Conservation (phyloP, 1,140 invertebrate genomes). For the Zophobas morio region DNA sequence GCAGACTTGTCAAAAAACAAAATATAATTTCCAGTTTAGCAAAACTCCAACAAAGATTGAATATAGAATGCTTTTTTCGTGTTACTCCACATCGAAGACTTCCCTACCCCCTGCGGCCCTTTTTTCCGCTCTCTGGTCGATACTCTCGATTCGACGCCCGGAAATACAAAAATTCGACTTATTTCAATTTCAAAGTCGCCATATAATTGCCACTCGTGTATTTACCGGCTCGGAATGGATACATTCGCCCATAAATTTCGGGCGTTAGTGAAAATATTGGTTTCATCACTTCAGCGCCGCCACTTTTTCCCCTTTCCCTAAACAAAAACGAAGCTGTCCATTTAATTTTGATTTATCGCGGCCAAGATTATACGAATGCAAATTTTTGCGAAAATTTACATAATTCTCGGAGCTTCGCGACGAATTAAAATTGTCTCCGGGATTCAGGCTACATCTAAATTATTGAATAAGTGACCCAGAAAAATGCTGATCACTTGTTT, state of each 20-base stretch:
- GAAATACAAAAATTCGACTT: too few species aligned
- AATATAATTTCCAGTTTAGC: slow-evolving; percentile 19
- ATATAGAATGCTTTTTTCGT: slow-evolving; percentile 32
- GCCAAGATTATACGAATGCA: slow-evolving; percentile 23
- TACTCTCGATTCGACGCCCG: neutral
- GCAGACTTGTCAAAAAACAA: slow-evolving; percentile 11
- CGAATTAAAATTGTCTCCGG: neutral
- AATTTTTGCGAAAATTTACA: slow-evolving; percentile 12
- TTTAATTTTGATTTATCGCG: slow-evolving; percentile 32
- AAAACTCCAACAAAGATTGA: slow-evolving; percentile 23
- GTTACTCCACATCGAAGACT: slow-evolving; percentile 16
- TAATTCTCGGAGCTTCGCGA: slow-evolving; percentile 6
- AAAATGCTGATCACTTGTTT: slow-evolving; percentile 23
- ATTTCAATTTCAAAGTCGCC: too few species aligned
- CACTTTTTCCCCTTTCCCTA: neutral
- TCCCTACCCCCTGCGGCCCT: slow-evolving; percentile 10
- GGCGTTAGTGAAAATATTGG: slow-evolving; percentile 21
- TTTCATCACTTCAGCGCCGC: slow-evolving; percentile 5
- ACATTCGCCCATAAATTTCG: slow-evolving; percentile 15
- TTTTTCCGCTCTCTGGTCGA: slow-evolving; percentile 11
- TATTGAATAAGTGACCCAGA: slow-evolving; percentile 9
- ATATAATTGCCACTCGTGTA: too few species aligned
- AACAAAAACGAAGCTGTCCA: neutral
- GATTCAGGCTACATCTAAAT: neutral
- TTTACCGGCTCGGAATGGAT: neutral